A percentile compares a stretch with the other conserved stretches of the same genome.
Conservation (phyloP, 2,113 vertebrate genomes). For the Trematomus loennbergii region DNA sequence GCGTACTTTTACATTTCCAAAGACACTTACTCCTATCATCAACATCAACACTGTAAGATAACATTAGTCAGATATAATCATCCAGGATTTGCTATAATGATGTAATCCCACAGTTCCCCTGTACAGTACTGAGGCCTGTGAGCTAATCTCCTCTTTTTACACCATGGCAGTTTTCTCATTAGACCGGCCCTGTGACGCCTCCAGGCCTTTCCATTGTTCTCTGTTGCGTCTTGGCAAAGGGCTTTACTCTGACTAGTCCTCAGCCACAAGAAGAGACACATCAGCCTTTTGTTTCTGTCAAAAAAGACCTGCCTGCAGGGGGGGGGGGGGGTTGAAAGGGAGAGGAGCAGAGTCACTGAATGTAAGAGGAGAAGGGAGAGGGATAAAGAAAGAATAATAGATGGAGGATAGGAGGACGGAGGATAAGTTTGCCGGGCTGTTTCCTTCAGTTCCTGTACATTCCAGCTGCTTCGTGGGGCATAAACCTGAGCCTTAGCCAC, state of each 20-base stretch:
- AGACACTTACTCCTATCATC: too few species aligned
- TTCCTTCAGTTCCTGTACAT: conserved; percentile 79
- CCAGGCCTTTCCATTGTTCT: conserved; percentile 65
- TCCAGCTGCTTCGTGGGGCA: conserved; percentile 79
- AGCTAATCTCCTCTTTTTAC: conserved; percentile 49
- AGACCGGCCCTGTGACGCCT: conserved; percentile 55
- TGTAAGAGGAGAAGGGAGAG: conserved; percentile 18
- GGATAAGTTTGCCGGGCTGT: conserved; percentile 46
- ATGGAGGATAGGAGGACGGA: conserved; percentile 18
- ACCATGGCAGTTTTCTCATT: conserved; percentile 49
- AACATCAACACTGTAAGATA: conserved; percentile 7
- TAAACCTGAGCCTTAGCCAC: conserved; percentile 73
- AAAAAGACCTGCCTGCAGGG: conserved; percentile 68
- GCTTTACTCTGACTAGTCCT: conserved; percentile 46
- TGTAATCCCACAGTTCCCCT: conserved; percentile 23
- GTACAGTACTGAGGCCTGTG: conserved; percentile 29
- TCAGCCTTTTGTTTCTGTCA: conserved; percentile 68
- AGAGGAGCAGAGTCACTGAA: conserved; percentile 32
- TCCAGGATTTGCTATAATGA: conserved; percentile 26
- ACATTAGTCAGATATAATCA: conserved; percentile 34
- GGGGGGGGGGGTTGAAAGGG: conserved; percentile 50
- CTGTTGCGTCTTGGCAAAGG: conserved; percentile 38
- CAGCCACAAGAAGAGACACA: conserved; percentile 65
- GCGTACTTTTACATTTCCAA: too few species aligned
- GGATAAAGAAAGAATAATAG: conserved; percentile 31